Percentiles rank a stretch among this genome's conserved stretches.
These are phyloP conservation scores for Margaritifera margaritifera DNA, from an alignment of 2,888 invertebrate species.

Conservation along the genomic window DNA sequence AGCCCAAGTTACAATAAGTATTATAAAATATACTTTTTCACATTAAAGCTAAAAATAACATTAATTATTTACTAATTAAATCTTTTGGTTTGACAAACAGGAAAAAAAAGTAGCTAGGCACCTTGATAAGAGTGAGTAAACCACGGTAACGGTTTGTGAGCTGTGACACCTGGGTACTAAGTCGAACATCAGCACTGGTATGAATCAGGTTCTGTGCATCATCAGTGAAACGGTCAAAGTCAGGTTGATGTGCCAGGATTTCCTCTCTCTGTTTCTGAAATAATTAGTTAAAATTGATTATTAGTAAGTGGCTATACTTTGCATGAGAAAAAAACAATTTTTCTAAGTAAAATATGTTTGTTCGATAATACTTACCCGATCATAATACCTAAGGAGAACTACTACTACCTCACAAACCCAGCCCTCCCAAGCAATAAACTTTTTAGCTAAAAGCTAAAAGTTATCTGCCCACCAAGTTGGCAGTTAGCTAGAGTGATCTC, in stretches of 20 bases:
- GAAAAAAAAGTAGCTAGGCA: constrained; percentile 34
- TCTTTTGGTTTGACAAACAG: not conserved
- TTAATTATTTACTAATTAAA: not conserved
- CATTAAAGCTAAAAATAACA: not conserved
- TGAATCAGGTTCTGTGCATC: constrained; percentile 89
- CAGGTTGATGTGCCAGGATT: constrained; percentile 86
- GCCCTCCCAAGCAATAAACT: too few relatives aligned
- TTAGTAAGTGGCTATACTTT: too few relatives aligned
- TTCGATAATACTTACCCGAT: too few relatives aligned
- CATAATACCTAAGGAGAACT: too few relatives aligned
- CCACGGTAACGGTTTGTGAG: constrained; percentile 93
- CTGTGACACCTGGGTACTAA: constrained; percentile 86
- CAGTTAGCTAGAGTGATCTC: too few relatives aligned
- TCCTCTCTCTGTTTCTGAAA: constrained; percentile 78
- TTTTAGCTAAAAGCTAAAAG: too few relatives aligned
- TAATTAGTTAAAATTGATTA: not conserved
- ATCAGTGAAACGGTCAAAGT: constrained; percentile 91
- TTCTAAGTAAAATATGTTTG: too few relatives aligned
- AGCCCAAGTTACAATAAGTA: not conserved
- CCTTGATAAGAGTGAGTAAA: constrained; percentile 89
- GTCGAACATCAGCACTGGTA: constrained; percentile 84
- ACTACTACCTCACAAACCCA: too few relatives aligned
- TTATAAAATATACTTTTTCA: not conserved
- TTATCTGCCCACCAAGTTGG: too few relatives aligned
- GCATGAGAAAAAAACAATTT: too few relatives aligned